Conservation (phyloP, 1,140 invertebrate species). For the Lycorma delicatula region DNA sequence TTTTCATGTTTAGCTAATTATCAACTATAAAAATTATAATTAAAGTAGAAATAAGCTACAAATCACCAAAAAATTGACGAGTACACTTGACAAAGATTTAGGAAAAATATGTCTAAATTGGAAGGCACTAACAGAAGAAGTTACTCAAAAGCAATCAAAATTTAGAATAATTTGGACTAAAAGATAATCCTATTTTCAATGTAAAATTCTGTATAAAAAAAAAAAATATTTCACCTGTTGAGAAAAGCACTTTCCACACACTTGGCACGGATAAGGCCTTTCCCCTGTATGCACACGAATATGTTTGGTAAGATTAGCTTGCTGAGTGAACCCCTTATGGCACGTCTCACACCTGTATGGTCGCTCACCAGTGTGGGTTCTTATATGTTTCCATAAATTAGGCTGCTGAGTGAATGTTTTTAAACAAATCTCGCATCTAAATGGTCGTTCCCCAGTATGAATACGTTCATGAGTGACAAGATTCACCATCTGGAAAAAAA, state of each 20-base stretch:
- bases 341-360: slow-evolving; percentile 51
- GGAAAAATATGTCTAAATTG: too few relatives aligned
- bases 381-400: slow-evolving; percentile 29
- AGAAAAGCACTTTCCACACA: slow-evolving; percentile 51
- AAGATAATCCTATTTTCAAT: too few relatives aligned
- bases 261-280: slow-evolving; percentile 49
- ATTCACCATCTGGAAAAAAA: too few relatives aligned
- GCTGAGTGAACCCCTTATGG: slow-evolving; percentile 51
- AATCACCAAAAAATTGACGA: too few relatives aligned
- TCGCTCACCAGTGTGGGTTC: slow-evolving; percentile 44
- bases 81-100: too few relatives aligned
- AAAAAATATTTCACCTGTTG: slow-evolving; percentile 32
- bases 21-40: too few relatives aligned
- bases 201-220: too few relatives aligned
- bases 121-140: too few relatives aligned
- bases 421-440: slow-evolving; percentile 33
- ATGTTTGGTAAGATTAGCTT: slow-evolving; percentile 64
- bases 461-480: slow-evolving; percentile 21
- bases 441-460: slow-evolving; percentile 39
- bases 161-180: too few relatives aligned
- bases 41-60: too few relatives aligned
- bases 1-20: too few relatives aligned
- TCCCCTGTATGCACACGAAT: slow-evolving; percentile 56
- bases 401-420: slow-evolving; percentile 36
- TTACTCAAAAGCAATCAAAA: too few relatives aligned